Evolutionary conservation across 2,888 invertebrate genomes (phyloP), one percentile per base, ranked within the genome.

Genomic region (Itoplectis maculator): DNA sequence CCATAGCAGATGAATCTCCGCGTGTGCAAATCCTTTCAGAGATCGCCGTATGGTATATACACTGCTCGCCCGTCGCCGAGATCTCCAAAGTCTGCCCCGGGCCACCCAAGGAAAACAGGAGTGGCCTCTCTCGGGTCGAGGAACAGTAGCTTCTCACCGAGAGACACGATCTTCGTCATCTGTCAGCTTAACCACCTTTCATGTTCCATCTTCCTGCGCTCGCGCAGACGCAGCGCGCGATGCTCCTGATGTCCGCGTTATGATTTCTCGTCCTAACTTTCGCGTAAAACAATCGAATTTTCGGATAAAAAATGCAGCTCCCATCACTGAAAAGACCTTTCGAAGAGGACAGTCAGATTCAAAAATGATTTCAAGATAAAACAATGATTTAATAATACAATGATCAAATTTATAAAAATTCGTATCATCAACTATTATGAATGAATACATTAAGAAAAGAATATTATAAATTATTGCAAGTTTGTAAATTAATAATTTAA

Each of bases 161-260:
- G 65, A 70, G 86, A 87, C 86, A 84, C 86, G 87, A 89, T 89
- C 88, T 87, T 84, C 86, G 88, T 89, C 88, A 88, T 88, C 86
- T 87, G 89, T 89, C 89, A 87, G 88, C 89, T 90, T 89, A 90
- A 88, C 86, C 86, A 87, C 86, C 88, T 89, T 89, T 89, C 89
- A 88, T 88, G 89, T 88, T 90, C 88, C 88, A 87, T 89, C 88
- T 89, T 87, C 87, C 87, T 88, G 87, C 85, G 83, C 84, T 84
- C 20, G 20, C 23, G 9, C 54, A 37, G 8, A 61, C 59, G 37
- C 61, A 15, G 37, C 37, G 18, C 20, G 56, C 59, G 45, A 56
- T 37, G 20, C 63, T 23, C 35, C 49, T 61, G 72, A 23, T 56
- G 37, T 7, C 29, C 29, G 23, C 42, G 70, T 40, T 40, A 49